Conservation (phyloP, 2,888 invertebrate species). For the Chaitophorus viminalis region DNA sequence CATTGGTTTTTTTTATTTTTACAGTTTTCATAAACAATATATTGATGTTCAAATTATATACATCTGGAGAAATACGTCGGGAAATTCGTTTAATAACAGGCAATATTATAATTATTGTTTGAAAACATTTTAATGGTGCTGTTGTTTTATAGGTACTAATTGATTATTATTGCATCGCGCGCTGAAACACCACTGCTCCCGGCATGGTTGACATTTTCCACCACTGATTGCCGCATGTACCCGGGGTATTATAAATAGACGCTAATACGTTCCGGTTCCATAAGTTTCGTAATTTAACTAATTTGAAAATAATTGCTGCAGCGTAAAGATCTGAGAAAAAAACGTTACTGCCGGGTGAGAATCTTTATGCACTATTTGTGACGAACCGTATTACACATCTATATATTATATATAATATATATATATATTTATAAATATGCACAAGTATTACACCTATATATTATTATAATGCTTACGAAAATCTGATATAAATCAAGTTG, state of each 20-base stretch:
- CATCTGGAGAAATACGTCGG: background rate
- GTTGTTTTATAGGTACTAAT: background rate
- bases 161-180: background rate
- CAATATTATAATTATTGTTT: background rate
- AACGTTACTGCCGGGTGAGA: background rate
- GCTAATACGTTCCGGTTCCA: background rate
- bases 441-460: background rate
- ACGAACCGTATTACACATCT: background rate
- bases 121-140: background rate
- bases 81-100: background rate
- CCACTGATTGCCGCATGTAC: background rate
- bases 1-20: no score
- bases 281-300: background rate
- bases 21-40: no score
- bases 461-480: background rate
- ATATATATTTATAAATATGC: background rate
- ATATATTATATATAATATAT: no score
- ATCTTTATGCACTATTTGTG: background rate
- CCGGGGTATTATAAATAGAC: background rate
- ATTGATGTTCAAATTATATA: no score
- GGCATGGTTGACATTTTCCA: background rate
- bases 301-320: background rate
- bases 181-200: background rate
- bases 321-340: background rate
- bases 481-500: background rate